Conservation (phyloP, 2,113 vertebrate species). For the Capreolus pygargus region DNA sequence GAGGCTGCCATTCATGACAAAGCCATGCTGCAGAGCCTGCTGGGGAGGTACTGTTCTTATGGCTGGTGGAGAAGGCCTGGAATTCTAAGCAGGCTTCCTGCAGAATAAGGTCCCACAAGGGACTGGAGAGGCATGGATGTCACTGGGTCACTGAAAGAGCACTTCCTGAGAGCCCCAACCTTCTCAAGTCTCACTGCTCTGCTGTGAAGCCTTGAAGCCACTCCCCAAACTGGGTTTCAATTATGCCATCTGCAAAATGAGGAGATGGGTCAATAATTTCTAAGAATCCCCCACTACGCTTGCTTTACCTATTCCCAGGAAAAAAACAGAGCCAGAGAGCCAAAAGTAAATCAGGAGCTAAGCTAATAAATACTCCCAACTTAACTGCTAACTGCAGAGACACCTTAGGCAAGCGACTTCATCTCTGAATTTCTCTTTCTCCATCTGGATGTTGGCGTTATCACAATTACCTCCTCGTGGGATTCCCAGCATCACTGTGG, state of each 20-base stretch:
- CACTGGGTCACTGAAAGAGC: not conserved
- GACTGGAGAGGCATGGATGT: not conserved
- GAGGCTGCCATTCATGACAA: not conserved
- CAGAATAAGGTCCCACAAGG: not conserved
- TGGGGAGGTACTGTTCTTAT: no score
- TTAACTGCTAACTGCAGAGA: not conserved
- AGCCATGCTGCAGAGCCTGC: not conserved
- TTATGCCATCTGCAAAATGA: not conserved
- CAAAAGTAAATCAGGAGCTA: not conserved
- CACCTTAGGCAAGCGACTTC: not conserved
- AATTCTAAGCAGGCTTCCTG: not conserved
- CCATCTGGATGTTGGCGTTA: not conserved
- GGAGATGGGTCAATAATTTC: not conserved
- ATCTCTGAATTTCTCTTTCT: not conserved
- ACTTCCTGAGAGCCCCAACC: not conserved
- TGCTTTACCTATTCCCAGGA: not conserved
- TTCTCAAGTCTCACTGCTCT: not conserved
- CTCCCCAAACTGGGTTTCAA: not conserved
- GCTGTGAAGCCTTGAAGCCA: not conserved
- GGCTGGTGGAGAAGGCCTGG: not conserved
- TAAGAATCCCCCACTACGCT: not conserved
- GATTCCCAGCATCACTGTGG: not conserved
- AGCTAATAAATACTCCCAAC: not conserved
- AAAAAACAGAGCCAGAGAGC: not conserved
- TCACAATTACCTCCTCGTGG: fast-evolving